Percentiles rank a stretch among this genome's conserved stretches.
Evolutionary conservation across 2,797 vertebrate genomes (phyloP).

Genomic region (Potorous gilbertii): DNA sequence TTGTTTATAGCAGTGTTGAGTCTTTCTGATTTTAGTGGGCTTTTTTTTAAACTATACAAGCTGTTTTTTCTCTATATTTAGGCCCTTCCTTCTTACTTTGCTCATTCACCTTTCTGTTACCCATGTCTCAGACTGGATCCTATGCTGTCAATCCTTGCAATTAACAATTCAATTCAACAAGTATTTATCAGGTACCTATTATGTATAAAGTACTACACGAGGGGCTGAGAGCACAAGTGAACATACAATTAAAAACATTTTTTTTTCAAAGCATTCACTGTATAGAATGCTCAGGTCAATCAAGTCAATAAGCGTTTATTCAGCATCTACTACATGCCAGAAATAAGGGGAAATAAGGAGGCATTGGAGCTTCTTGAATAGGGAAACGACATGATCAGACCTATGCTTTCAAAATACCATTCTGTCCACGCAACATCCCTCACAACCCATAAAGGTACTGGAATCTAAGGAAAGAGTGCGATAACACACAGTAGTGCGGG

Average conservation of each 20-base stretch:
- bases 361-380: neutral
- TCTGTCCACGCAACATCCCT: neutral
- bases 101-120: neutral
- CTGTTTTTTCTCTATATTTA: neutral
- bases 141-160: neutral
- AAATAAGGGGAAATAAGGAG: neutral
- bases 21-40: neutral
- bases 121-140: neutral
- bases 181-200: neutral
- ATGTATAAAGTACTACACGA: neutral
- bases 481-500: neutral
- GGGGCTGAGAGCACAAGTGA: neutral
- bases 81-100: neutral
- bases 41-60: neutral
- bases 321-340: neutral
- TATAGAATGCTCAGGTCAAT: neutral
- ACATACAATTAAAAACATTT: neutral
- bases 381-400: neutral
- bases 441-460: neutral
- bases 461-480: neutral
- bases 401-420: neutral
- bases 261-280: neutral
- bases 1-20: neutral
- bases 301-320: neutral
- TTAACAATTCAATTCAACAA: neutral